Base-by-base conservation (phyloP, 2,113 vertebrate genomes). In the Nycticryphes semicollaris region DNA sequence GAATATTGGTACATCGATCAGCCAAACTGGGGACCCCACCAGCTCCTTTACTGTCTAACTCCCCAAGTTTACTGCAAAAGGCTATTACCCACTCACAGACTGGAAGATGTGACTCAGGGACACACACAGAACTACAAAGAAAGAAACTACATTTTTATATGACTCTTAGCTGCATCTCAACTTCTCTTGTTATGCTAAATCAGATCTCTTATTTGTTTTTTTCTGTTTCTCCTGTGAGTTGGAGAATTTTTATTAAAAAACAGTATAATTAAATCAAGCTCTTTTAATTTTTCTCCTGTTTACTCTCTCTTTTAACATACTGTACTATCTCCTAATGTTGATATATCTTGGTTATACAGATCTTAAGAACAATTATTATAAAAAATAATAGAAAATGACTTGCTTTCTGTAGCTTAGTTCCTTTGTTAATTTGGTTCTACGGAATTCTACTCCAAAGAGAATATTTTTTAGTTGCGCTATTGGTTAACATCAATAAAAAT, bases 31-130 rank as follows among this genome's bases (percentile, higher is more conserved):
- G 39, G n/a, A 14, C 2, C 3, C 5, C 25, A 27, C 3, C 37
- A 57, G 20, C 7, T 63, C 31, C 63, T 35, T 62, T 4, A 0
- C 31, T 57, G 9, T 18, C 48, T 39, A 8, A 0, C 0, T 51
- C 16, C 69, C 12, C 25, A 59, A 17, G 12, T 39, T 82, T 59
- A 63, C 20, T 73, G 68, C n/a, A 30, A 48, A 68, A 68, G 20
- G 31, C 31, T 45, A 7, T 51, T 28, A 80, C 20, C 25, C 13
- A 17, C 47, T 78, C 62, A 53, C 12, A 23, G 43, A 37, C 27
- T 35, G 18, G 39, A 48, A 93, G 48, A 23, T 1, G 17, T 7
- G 30, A 48, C 18, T 25, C 6, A 14, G 41, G 35, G 30, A 23
- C n/a, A 82, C 30, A 51, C 30, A 47, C 23, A 85, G 37, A 10